phyloP scores from a whole-genome alignment of 2,888 invertebrate species.

The Mycogona germanica region DNA sequence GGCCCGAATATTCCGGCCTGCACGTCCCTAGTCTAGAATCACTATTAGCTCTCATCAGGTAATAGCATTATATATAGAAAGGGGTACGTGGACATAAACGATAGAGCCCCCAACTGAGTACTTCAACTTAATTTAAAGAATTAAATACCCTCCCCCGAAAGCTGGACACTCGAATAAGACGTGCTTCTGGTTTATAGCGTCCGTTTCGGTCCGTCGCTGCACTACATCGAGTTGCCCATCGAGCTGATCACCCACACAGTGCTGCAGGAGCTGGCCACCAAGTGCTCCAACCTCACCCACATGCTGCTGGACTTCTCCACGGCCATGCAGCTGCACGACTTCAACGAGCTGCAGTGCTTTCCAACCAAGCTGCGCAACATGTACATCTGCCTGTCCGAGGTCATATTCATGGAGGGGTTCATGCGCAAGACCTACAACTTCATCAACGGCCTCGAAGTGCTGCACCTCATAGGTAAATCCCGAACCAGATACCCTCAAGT shows the following conservation, averaged over 20 bases:
- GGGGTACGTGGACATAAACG: no score
- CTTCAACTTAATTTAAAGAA: no score
- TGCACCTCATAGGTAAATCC: constrained; percentile 79
- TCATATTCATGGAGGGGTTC: constrained; percentile 99
- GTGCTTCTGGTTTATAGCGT: constrained; percentile 49
- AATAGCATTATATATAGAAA: constrained; percentile 12
- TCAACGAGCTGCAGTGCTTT: constrained; percentile 97
- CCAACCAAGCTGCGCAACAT: constrained; percentile 92
- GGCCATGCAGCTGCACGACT: constrained; percentile 98
- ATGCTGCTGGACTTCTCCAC: constrained; percentile 97
- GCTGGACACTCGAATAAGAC: no score
- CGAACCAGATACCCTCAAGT: neutral
- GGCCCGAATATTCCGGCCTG: constrained; percentile 92
- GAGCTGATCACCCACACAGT: constrained; percentile 94
- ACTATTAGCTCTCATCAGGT: constrained; percentile 69
- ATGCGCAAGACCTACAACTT: constrained; percentile 99
- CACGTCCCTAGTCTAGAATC: constrained; percentile 82
- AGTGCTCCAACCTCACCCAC: constrained; percentile 89
- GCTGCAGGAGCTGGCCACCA: constrained; percentile 89
- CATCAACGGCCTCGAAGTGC: constrained; percentile 91
- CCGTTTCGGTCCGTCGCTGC: constrained; percentile 72
- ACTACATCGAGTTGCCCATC: constrained; percentile 87
- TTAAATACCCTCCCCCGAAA: no score
- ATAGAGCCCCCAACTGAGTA: no score
- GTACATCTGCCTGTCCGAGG: constrained; percentile 94